Percentiles rank a stretch among this genome's conserved stretches.
phyloP scores from a whole-genome alignment of 2,888 invertebrate genomes.

The Allolobophora icterica region DNA sequence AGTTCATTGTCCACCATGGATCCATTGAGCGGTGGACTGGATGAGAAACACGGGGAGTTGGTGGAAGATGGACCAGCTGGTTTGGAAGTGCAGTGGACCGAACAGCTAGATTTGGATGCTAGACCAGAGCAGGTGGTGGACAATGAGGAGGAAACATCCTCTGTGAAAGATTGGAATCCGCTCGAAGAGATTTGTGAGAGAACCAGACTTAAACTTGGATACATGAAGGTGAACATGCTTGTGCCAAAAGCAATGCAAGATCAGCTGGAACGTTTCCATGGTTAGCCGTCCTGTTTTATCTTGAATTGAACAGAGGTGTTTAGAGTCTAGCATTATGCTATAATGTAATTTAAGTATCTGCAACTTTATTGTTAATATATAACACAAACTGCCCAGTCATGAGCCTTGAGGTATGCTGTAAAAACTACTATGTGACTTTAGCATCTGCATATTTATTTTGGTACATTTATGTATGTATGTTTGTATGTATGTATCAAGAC shows the following conservation, averaged over 20 bases:
- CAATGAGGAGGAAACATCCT: neutral
- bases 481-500: too few relatives aligned
- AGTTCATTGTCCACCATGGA: neutral
- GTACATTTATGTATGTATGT: neutral
- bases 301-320: neutral
- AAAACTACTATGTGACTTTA: neutral
- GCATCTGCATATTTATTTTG: neutral
- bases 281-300: neutral
- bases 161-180: neutral
- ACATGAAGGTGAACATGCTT: neutral
- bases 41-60: neutral
- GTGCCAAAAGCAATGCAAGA: neutral
- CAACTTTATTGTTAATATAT: neutral
- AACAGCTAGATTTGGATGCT: neutral
- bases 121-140: slow-evolving; percentile 17
- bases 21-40: neutral
- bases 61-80: neutral
- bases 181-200: neutral
- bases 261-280: neutral
- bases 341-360: neutral
- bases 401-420: neutral
- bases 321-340: neutral
- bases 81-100: neutral
- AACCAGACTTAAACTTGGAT: neutral
- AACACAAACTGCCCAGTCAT: neutral